phyloP scores from a whole-genome alignment of 2,113 vertebrate species.

The Rynchops niger region DNA sequence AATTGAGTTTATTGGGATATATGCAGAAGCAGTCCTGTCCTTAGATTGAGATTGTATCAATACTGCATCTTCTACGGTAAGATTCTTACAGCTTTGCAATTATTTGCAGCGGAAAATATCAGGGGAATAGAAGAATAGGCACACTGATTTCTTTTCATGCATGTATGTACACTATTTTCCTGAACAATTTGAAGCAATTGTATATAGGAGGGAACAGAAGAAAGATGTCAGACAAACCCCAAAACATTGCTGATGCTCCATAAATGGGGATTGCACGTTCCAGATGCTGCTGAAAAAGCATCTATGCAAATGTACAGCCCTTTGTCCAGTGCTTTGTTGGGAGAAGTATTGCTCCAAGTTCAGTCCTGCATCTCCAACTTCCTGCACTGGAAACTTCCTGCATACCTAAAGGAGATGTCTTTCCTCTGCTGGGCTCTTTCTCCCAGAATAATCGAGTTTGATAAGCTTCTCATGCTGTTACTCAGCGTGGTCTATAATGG shows the following conservation, averaged over 20 bases:
- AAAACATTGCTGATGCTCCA: background rate
- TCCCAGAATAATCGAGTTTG: background rate
- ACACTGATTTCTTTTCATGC: background rate
- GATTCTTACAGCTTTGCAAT: background rate
- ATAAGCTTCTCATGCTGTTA: background rate
- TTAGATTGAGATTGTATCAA: background rate
- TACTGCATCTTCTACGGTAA: background rate
- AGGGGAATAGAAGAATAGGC: background rate
- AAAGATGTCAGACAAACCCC: background rate
- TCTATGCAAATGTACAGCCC: slow-evolving; percentile 26
- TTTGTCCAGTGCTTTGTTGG: background rate
- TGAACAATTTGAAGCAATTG: background rate
- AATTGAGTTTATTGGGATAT: background rate
- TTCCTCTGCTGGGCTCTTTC: background rate
- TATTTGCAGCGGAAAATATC: slow-evolving; percentile 3
- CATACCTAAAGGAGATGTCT: background rate
- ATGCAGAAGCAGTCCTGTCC: background rate
- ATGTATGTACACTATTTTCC: background rate
- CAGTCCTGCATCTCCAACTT: background rate
- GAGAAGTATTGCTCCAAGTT: background rate
- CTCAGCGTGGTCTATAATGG: background rate
- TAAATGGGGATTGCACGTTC: background rate
- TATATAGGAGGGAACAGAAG: background rate
- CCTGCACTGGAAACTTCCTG: background rate
- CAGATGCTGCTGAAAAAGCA: slow-evolving; percentile 26